Conservation (phyloP, 2,797 vertebrate species). For the Vultur gryphus region DNA sequence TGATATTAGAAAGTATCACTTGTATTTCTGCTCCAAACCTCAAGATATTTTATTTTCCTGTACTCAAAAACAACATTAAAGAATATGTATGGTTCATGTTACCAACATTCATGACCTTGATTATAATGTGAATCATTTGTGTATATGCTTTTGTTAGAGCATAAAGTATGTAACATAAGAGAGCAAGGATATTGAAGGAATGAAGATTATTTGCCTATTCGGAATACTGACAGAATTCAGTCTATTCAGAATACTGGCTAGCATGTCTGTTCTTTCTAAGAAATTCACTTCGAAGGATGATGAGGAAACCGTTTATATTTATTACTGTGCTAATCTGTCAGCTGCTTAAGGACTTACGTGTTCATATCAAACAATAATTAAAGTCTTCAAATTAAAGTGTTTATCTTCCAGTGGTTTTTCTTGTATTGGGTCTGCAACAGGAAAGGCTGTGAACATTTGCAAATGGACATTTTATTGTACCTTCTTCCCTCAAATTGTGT, state of each 20-base stretch:
- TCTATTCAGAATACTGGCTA: background rate
- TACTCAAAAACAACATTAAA: constrained; percentile 1
- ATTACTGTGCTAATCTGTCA: background rate
- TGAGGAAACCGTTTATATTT: background rate
- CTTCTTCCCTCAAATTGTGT: background rate
- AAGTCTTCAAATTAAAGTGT: constrained; percentile 5
- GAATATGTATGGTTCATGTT: background rate
- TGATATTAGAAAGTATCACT: constrained; percentile 40
- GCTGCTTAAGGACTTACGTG: background rate
- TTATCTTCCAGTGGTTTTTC: background rate
- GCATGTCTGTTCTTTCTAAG: background rate
- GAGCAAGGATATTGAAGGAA: background rate
- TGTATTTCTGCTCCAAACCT: constrained; percentile 38
- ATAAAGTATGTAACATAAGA: background rate
- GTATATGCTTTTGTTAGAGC: background rate
- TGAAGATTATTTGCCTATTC: background rate
- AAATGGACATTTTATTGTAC: background rate
- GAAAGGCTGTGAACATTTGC: background rate
- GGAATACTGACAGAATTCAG: background rate
- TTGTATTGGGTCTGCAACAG: background rate
- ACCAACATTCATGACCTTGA: background rate
- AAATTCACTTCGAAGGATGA: background rate
- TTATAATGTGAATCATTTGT: background rate
- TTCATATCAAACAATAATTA: background rate
- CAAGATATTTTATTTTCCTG: constrained; percentile 29